Evolutionary conservation across 2,797 vertebrate species (phyloP).

Genomic region (Hozukius guyotensis): DNA sequence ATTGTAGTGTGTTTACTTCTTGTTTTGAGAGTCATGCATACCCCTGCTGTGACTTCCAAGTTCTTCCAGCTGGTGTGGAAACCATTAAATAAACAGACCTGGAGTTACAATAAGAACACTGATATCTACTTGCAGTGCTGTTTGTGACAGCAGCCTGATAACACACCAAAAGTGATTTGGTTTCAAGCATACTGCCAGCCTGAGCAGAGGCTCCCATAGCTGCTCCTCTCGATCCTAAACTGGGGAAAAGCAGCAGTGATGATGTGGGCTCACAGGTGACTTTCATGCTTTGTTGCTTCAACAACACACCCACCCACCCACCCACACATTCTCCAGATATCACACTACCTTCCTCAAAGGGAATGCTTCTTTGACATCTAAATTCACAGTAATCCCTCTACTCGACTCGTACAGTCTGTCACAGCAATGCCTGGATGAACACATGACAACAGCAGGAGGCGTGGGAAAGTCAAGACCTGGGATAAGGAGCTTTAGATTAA

Average conservation of each 20-base stretch:
- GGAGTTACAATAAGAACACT: background rate
- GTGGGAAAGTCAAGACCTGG: slow-evolving; percentile 31
- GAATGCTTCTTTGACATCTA: slow-evolving; percentile 16
- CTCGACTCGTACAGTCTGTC: background rate
- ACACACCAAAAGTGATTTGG: background rate
- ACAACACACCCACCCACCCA: slow-evolving; percentile 16
- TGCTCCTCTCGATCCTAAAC: background rate
- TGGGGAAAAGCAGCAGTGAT: background rate
- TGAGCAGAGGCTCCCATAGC: background rate
- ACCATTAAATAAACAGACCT: background rate
- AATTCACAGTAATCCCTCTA: slow-evolving; percentile 27
- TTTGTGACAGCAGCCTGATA: background rate
- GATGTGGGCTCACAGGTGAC: slow-evolving; percentile 19
- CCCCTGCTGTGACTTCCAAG: background rate
- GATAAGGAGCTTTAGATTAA: slow-evolving; percentile 4
- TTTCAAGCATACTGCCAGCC: background rate
- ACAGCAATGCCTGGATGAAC: slow-evolving; percentile 19
- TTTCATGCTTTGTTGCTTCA: slow-evolving; percentile 36
- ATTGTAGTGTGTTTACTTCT: background rate
- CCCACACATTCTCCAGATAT: slow-evolving; percentile 12
- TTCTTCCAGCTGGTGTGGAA: background rate
- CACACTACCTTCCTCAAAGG: slow-evolving; percentile 16
- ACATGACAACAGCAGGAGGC: slow-evolving; percentile 20
- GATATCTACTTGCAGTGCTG: background rate
- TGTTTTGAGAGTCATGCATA: background rate